Evolutionary conservation across 2,888 invertebrate genomes (phyloP).

Genomic region (Chrysopilus asiliformis): DNA sequence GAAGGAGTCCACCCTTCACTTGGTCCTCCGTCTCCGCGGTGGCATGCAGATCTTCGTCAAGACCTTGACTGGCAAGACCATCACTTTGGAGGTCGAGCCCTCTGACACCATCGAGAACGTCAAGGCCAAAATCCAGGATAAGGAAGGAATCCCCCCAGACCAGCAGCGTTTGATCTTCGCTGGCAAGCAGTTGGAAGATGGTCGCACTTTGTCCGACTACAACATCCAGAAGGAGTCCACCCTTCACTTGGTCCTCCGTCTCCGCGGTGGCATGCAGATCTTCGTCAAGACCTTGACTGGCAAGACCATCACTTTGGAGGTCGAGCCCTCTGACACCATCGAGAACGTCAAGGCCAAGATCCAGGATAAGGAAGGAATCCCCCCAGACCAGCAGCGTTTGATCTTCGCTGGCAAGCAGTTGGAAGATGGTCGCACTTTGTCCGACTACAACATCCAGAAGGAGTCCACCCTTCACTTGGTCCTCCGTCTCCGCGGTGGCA

Average conservation of each 20-base stretch:
- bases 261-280: constrained; percentile 11
- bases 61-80: constrained; percentile 25
- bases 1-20: constrained; percentile 79
- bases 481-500: constrained; percentile 12
- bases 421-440: constrained; percentile 11
- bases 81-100: constrained; percentile 25
- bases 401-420: constrained; percentile 11
- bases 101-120: constrained; percentile 16
- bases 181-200: constrained; percentile 11
- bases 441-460: constrained; percentile 12
- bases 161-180: constrained; percentile 12
- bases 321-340: constrained; percentile 10
- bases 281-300: constrained; percentile 11
- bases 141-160: constrained; percentile 12
- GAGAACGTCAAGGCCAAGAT: constrained; percentile 12
- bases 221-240: constrained; percentile 12
- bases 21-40: constrained; percentile 75
- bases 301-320: constrained; percentile 11
- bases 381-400: constrained; percentile 12
- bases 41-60: constrained; percentile 41
- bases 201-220: constrained; percentile 11
- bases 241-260: constrained; percentile 10
- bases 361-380: constrained; percentile 11
- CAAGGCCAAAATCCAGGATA: constrained; percentile 11
- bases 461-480: constrained; percentile 11